A percentile compares a stretch with the other conserved stretches of the same genome.
Evolutionary conservation across 2,888 invertebrate species (phyloP).

Genomic region (Erpobdella octoculata): DNA sequence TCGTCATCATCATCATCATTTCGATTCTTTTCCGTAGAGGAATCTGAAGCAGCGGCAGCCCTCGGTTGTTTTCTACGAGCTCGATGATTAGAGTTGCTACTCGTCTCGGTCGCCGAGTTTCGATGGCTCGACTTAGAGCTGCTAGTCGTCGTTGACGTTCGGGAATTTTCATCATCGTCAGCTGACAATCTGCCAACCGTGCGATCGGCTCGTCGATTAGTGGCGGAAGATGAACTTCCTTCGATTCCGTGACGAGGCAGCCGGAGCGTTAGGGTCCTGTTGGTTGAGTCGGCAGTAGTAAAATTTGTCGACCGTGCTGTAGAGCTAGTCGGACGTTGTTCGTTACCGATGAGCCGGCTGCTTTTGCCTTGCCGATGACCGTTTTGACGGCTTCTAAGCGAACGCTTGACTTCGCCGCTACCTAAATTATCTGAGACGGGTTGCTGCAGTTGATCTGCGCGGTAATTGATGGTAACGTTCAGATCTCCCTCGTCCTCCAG

Average conservation of each 20-base stretch:
- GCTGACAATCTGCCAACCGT: neutral
- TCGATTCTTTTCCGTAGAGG: slow-evolving; percentile 25
- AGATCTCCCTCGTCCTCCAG: neutral
- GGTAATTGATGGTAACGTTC: neutral
- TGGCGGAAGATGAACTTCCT: neutral
- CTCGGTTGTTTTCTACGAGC: neutral
- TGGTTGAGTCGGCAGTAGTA: neutral
- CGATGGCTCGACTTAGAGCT: neutral
- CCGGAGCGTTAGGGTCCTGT: neutral
- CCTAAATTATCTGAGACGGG: no score
- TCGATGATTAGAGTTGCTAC: neutral
- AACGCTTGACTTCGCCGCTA: neutral
- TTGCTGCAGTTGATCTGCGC: neutral
- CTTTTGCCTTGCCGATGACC: neutral
- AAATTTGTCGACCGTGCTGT: neutral
- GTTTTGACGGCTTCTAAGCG: neutral
- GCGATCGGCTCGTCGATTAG: neutral
- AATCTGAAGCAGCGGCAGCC: neutral
- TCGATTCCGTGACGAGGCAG: neutral
- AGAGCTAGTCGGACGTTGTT: neutral
- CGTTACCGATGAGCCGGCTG: neutral
- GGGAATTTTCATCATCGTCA: neutral
- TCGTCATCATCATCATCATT: slow-evolving; percentile 31
- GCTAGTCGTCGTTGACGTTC: neutral
- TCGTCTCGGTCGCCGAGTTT: neutral